Base-by-base conservation (phyloP, 2,888 invertebrate species). In the Platerodrilus igneus region DNA sequence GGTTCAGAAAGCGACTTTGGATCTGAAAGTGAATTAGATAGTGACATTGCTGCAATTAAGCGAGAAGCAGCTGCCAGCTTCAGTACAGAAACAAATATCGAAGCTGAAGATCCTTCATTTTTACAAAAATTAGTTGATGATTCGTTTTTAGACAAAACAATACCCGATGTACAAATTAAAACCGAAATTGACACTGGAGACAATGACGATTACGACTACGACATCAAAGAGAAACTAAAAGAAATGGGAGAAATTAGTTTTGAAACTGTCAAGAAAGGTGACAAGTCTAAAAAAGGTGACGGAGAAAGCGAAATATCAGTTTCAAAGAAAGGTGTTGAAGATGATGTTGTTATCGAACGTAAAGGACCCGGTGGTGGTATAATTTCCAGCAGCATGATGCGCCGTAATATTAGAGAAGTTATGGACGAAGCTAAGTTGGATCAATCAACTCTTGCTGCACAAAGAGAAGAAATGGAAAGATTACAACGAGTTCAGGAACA, bases 371-470 rank as follows among this genome's bases (percentile, higher is more conserved):
- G n/a, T n/a, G n/a, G n/a, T n/a, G n/a, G n/a, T n/a, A n/a, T n/a
- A n/a, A n/a, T 52, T 52, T 25, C 37, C n/a, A 25, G 31, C 3
- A 38, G 38, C 9, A 86, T 85, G 65, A 77, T 90, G 60, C 74
- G 92, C 22, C 78, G 87, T 45, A 92, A 92, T 61, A 92, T 92
- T 53, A 78, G 94, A 38, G 92, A 94, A 70, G 93, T 95, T 5
- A 85, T 94, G 81, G 87, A 89, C 60, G 93, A 93, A 59, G 88
- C 87, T 46, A 89, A 94, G 62, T 69, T 96, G 47, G 95, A 95
- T 63, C 89, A 89, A 46, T 87, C 90, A 8, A 96, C 95, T 2
- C 69, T 93, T 35, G 85, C 86, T 14, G 96, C 96, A 1, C 95
- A 95, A 65, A 74, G 90, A 18, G 92, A 91, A 64, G 95, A 96